Conservation (phyloP, 37 sponge, comb jelly and placozoan species). For the Eunapius fragilis region DNA sequence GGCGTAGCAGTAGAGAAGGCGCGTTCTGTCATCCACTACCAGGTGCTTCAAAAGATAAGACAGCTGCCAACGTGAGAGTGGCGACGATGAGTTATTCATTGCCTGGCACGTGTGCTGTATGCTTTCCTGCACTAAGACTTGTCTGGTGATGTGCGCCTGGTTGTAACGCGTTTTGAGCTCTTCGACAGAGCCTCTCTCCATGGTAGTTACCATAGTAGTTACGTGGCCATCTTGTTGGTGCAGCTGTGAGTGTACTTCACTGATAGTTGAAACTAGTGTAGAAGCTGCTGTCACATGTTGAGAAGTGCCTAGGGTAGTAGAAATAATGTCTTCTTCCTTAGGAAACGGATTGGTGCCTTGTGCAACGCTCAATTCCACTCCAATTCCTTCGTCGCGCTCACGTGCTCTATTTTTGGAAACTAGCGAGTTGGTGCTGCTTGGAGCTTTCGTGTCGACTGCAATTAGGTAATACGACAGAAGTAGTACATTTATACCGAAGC, state of each 20-base stretch:
- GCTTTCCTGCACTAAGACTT: not conserved
- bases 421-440: too few species aligned
- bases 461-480: not conserved
- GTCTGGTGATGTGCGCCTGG: not conserved
- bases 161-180: not conserved
- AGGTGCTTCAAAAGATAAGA: constrained; percentile 54
- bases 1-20: constrained; percentile 70
- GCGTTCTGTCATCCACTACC: constrained; percentile 60
- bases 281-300: not conserved
- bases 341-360: not conserved
- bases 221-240: too few species aligned
- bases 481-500: not conserved
- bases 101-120: not conserved
- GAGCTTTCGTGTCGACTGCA: not conserved
- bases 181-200: not conserved
- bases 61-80: not conserved
- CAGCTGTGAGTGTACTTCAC: too few species aligned
- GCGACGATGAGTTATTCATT: not conserved
- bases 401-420: not conserved
- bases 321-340: not conserved
- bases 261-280: not conserved
- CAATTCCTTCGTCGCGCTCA: not conserved
- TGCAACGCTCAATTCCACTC: not conserved
- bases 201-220: too few species aligned
- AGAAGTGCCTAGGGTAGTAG: not conserved